phyloP scores from a whole-genome alignment of 2,113 vertebrate species.

The Ondatra zibethicus region DNA sequence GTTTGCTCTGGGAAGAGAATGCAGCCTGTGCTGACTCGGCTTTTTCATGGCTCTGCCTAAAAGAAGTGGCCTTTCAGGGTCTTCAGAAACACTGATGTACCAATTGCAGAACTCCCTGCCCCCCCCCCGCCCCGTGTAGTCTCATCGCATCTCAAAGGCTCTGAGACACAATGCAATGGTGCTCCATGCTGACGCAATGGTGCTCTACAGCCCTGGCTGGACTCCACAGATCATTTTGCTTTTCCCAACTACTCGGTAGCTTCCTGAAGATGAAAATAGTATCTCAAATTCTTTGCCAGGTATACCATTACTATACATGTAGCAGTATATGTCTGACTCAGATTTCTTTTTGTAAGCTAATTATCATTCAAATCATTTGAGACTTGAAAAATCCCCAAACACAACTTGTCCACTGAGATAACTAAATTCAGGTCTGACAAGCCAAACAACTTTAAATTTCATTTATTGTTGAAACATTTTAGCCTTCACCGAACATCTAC shows the following conservation, averaged over 20 bases:
- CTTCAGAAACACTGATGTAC: not conserved
- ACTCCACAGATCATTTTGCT: not conserved
- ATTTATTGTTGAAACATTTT: constrained; percentile 12
- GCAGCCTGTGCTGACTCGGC: not conserved
- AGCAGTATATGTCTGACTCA: not conserved
- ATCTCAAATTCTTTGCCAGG: not conserved
- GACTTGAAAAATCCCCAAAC: not conserved
- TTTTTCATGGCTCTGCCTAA: not conserved
- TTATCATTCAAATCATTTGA: constrained; percentile 2
- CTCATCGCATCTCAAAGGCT: not conserved
- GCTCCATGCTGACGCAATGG: not conserved
- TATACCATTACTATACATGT: not conserved
- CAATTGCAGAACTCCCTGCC: not conserved
- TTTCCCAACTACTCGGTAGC: not conserved
- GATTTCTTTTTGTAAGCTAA: not conserved
- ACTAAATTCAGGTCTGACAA: not conserved
- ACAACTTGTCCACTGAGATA: not conserved
- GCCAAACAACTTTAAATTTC: not conserved
- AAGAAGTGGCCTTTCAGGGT: not conserved
- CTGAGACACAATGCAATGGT: not conserved
- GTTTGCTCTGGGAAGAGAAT: not conserved
- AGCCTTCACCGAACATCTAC: not conserved
- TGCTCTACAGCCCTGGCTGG: not conserved
- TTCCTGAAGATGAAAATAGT: not conserved
- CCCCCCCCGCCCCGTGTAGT: not conserved